Base-by-base conservation (phyloP, 2,888 invertebrate species). In the Pseudococcus viburni region DNA sequence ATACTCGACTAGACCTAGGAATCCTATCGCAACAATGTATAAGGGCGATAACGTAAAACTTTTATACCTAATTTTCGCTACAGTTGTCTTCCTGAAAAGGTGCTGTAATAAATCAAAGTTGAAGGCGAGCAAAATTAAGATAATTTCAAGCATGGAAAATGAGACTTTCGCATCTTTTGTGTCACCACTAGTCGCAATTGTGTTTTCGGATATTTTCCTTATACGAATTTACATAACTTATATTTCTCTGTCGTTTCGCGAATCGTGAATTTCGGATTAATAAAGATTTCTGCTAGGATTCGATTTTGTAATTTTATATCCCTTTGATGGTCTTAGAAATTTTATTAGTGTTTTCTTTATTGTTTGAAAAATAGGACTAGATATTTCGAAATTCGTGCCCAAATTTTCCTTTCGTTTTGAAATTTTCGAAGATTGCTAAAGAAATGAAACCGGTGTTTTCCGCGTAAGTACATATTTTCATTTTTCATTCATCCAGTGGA, bases 61-160 rank as follows among this genome's bases (percentile, higher is more conserved):
- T 77, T 77, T 39, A 39, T 77, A 77, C 39, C 77, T 77, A 77
- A 77, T 77, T 77, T 77, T 77, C 77, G 64, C 64, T 64, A 64
- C 64, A 3, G 11, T 22, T 64, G 19, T 64, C 64, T 22, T 64
- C 64, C 64, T 64, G 11, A 64, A 64, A 64, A 64, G 64, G 64
- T 64, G 8, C 22, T 1, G 22, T 15, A 64, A 64, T 64, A 64
- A 64, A 64, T 64, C 64, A 64, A 64, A 22, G 22, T 64, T 22
- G 64, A 64, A 64, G 64, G 22, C 22, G 9, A 64, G 9, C 22
- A 64, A 22, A 64, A 22, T 64, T 64, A 64, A 64, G 64, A 64
- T 22, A 64, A 64, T 64, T 64, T 64, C 11, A 64, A 64, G 64
- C 64, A 3, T 22, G 22, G 64, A 64, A 64, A 64, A 19, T 64